Base-by-base conservation (phyloP, 2,888 invertebrate genomes). In the Orthonevra nobilis region DNA sequence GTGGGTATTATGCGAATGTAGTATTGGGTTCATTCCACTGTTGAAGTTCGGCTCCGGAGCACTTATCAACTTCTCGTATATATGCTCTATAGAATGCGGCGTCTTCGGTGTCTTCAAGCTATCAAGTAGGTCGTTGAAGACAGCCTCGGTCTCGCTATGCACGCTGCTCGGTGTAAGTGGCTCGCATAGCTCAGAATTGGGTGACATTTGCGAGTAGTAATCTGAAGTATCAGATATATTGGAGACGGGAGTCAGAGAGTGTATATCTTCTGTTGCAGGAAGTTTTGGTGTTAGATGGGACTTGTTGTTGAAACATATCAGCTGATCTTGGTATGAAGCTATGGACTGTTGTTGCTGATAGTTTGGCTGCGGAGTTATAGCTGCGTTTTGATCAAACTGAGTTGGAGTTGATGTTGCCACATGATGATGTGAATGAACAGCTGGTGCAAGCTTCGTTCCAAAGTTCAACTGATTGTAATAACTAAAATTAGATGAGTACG, bases 121-220 rank as follows among this genome's bases (percentile, higher is more conserved):
- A 23, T 61, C 70, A 23, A 70, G 61, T 36, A 70, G 42, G 10
- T 36, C 52, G 15, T 61, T 70, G 44, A 70, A 70, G 4, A 61
- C 61, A n/a, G 70, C 36, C 6, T 46, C 70, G 5, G 61, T 10
- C 9, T 52, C 60, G 6, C 82, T 85, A 69, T 85, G 83, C 74
- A 83, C 82, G 81, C 84, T 85, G 75, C 83, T 85, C 63, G 85
- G 84, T 81, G 85, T 85, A 73, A 84, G 82, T 82, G 85, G 85
- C 82, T 85, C 86, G 58, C 84, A 85, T 75, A 83, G 82, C 60
- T 46, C 54, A 2, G 66, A 66, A 10, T 36, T 82, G 75, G 83
- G 84, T 82, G 83, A 81, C 84, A 70, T 61, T 36, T 32, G 84
- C 50, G 85, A 85, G 60, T 81, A 79, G 32, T 68, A 66, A 26